Percentiles rank a stretch among this genome's conserved stretches.
Conservation (phyloP, 2,113 vertebrate species). For the Paraplagusia blochii region DNA sequence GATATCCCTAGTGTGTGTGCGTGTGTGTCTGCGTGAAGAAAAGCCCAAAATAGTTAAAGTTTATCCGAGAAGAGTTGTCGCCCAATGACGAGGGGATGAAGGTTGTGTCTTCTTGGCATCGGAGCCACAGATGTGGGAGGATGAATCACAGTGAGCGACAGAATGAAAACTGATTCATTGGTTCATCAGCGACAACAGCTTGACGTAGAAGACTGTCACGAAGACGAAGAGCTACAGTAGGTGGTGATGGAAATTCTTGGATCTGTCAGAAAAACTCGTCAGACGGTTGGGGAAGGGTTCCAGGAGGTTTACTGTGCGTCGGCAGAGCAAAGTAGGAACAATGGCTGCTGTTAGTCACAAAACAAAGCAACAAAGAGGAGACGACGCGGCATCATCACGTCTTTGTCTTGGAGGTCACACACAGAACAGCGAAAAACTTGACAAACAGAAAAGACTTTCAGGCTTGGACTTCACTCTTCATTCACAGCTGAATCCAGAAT, state of each 20-base stretch:
- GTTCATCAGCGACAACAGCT: constrained; percentile 8
- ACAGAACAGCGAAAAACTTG: neutral
- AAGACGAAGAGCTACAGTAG: constrained; percentile 3
- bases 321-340: constrained; percentile 43
- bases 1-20: no score
- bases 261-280: neutral
- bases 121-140: constrained; percentile 38
- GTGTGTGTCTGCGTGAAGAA: neutral
- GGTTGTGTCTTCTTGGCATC: constrained; percentile 12
- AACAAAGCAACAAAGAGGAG: constrained; percentile 51
- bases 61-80: constrained; percentile 11
- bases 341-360: constrained; percentile 40
- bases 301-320: constrained; percentile 27
- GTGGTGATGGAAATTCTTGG: neutral
- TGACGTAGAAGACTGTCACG: constrained; percentile 34
- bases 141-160: constrained; percentile 57
- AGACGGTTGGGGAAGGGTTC: constrained; percentile 1
- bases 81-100: constrained; percentile 33
- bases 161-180: constrained; percentile 50
- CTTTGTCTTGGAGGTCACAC: constrained; percentile 46
- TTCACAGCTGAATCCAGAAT: neutral
- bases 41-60: constrained; percentile 28
- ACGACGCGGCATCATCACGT: constrained; percentile 30
- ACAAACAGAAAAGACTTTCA: neutral
- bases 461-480: neutral